These are phyloP conservation scores for Narcine bancroftii DNA, from an alignment of 2,113 vertebrate species.

Conservation along the genomic window DNA sequence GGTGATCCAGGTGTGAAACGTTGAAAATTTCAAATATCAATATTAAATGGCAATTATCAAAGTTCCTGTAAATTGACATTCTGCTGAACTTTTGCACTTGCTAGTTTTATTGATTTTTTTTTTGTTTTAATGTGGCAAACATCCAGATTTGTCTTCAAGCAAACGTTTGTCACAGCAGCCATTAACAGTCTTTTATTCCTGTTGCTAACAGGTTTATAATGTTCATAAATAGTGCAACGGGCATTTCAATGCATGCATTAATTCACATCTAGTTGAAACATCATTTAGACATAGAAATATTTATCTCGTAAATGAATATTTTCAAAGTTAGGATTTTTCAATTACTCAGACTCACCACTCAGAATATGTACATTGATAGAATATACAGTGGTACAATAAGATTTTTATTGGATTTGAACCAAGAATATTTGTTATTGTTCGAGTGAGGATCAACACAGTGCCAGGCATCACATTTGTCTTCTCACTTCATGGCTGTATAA, in stretches of 20 bases:
- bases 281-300: neutral
- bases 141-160: too few relatives aligned
- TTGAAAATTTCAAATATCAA: too few relatives aligned
- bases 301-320: neutral
- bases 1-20: too few relatives aligned
- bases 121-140: neutral
- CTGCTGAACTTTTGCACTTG: neutral
- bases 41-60: too few relatives aligned
- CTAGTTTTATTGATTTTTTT: neutral
- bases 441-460: slow-evolving; percentile 24
- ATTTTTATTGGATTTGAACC: neutral
- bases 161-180: neutral
- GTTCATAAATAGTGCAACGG: neutral
- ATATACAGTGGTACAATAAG: neutral
- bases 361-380: slow-evolving; percentile 9
- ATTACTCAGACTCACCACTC: too few relatives aligned
- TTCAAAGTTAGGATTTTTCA: neutral
- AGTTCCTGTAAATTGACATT: neutral
- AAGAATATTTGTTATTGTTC: neutral
- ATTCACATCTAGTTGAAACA: slow-evolving; percentile 18
- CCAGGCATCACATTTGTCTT: neutral
- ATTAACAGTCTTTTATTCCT: neutral
- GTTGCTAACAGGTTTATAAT: neutral
- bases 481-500: neutral
- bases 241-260: neutral